Percentiles rank a stretch among this genome's conserved stretches.
Evolutionary conservation across 2,113 vertebrate species (phyloP).

Genomic region (Prinia subflava): DNA sequence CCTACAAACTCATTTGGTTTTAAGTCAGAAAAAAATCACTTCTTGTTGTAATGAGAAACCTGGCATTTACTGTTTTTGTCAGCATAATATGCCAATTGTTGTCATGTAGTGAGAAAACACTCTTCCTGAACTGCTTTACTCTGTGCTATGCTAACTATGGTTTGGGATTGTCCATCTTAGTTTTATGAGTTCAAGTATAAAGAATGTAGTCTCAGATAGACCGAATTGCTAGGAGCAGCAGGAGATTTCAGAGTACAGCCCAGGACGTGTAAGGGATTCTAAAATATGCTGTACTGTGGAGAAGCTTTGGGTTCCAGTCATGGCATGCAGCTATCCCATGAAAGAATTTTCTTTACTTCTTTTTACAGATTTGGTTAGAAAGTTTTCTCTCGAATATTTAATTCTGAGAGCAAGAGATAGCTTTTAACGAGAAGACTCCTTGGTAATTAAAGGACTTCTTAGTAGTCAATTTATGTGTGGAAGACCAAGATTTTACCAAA

Average conservation of each 20-base stretch:
- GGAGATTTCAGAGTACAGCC: neutral
- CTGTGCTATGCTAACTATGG: fast-evolving
- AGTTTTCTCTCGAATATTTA: neutral
- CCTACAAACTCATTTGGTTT: neutral
- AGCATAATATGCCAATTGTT: neutral
- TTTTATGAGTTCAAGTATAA: neutral
- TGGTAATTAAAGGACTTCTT: neutral
- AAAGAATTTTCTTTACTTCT: neutral
- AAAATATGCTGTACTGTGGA: fast-evolving
- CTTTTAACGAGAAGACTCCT: neutral
- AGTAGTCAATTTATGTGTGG: neutral
- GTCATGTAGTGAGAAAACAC: neutral
- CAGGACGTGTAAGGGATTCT: neutral
- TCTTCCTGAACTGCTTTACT: neutral
- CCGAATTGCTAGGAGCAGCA: neutral
- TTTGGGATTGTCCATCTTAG: neutral
- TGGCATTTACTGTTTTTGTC: neutral
- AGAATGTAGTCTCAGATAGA: neutral
- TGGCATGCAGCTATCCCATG: fast-evolving
- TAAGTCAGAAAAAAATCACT: neutral
- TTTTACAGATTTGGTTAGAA: neutral
- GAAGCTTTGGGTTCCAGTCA: neutral
- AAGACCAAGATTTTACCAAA: neutral
- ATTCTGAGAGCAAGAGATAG: neutral
- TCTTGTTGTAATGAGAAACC: neutral